Base-by-base conservation (phyloP, 1,140 invertebrate genomes). In the Druon quercuslanigerum region DNA sequence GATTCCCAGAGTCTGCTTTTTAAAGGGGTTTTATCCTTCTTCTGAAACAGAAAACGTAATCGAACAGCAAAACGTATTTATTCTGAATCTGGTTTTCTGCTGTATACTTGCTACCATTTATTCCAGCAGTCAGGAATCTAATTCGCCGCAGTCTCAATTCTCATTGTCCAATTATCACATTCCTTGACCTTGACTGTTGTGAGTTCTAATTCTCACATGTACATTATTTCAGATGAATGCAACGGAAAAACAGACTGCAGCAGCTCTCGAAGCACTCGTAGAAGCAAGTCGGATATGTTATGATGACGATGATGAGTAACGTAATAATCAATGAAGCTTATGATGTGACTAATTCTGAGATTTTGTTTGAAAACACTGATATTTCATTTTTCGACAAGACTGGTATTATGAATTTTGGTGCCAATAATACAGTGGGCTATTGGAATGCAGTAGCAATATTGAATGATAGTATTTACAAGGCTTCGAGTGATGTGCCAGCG, bases 391-490 rank as follows among this genome's bases (percentile, higher is more conserved):
- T 81, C 79, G 13, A 25, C 46, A 51, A 75, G 74, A 46, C n/a
- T 81, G 46, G 70, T 76, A 16, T 46, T 46, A 85, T 76, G 73
- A 20, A 80, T 50, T 80, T 81, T 13, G 77, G 75, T 25, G 79
- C 80, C 33, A 81, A 82, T 82, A 79, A 86, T 79, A 85, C 72
- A 71, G 76, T 87, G 71, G 76, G 76, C 17, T 46, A 9, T 46
- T 77, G 80, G n/a, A 81, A 78, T 46, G 79, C 86, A 57, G 82
- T 82, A 3, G 76, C 81, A 72, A 83, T 87, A 81, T 82, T 87
- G 70, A 90, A 90, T 74, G 73, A 82, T 17, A 88, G 82, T 79
- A 85, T 86, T 70, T 76, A 83, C 71, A 80, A 84, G 2, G 25
- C 76, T 40, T 77, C 80, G n/a, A 84, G 79, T 12, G 76, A 78